Base-by-base conservation (phyloP, 2,113 vertebrate genomes). In the Atrichornis clamosus region DNA sequence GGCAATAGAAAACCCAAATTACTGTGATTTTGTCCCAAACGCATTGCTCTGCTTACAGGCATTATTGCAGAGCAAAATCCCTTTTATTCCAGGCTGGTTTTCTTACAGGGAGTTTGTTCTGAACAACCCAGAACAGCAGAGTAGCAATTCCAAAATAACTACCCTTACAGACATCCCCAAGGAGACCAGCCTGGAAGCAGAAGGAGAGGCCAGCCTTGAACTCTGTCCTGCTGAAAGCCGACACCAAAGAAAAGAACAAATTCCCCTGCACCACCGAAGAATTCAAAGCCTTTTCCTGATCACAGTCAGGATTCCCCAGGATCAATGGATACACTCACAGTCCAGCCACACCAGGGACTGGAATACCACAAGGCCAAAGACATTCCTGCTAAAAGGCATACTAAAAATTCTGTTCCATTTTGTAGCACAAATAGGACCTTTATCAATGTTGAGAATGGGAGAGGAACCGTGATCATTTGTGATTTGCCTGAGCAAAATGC, bases 251-350 rank as follows among this genome's bases (percentile, higher is more conserved):
- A 70, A 95, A 81, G 76, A 93, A 92, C 73, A 95, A 90, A 95
- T 90, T 93, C 91, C 47, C 63, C 70, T 9, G 1, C 69, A 33
- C 56, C 70, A 93, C 68, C 64, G 59, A 90, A 89, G 58, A 95
- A 92, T 90, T 96, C 95, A 96, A 95, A 97, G 96, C 73, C n/a
- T 95, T 89, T 86, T 84, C 86, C 73, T 77, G 91, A 96, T 97
- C 92, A 92, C 91, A 96, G 96, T 30, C 68, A 7, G 95, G 94
- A 96, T 95, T 95, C 93, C 87, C 89, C 64, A 63, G 63, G 93
- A 96, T 97, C 95, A 96, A 84, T 81, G 83, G 86, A 87, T 55
- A 81, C 3, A 62, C 76, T 78, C 80, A 47, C 46, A 93, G 77
- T 86, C 95, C 95, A 93, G 83, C 32, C 73, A 84, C 92, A 67